phyloP scores from a whole-genome alignment of 2,888 invertebrate genomes.

The Bellardia pandia region DNA sequence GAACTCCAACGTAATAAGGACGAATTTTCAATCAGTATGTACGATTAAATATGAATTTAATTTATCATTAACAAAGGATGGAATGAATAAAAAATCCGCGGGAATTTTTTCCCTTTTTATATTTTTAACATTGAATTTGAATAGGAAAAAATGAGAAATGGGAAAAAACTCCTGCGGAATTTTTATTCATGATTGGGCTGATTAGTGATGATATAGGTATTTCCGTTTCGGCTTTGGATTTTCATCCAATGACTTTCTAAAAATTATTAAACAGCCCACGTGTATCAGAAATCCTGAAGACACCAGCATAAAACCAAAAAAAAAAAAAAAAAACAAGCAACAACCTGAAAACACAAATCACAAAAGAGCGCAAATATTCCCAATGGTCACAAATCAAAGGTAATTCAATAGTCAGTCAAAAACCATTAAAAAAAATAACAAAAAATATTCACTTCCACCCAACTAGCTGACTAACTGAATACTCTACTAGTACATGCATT shows the following conservation, averaged over 20 bases:
- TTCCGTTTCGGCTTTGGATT: no score
- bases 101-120: no score
- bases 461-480: neutral
- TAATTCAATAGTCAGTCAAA: conserved; percentile 74
- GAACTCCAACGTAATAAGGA: no score
- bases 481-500: neutral
- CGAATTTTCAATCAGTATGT: no score
- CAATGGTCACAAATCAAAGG: conserved; percentile 75
- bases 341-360: conserved; percentile 24
- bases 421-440: conserved; percentile 21
- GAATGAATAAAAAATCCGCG: no score
- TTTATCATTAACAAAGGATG: no score
- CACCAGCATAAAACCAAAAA: conserved; percentile 17
- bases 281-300: neutral
- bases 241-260: neutral
- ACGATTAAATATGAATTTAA: no score
- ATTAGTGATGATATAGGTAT: no score
- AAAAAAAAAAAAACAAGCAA: conserved; percentile 7
- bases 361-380: conserved; percentile 72
- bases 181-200: no score
- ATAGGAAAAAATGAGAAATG: no score
- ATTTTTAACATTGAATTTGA: no score
- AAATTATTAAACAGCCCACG: conserved; percentile 19
- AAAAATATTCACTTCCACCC: conserved; percentile 27
- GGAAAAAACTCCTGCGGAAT: no score